Percentiles rank a stretch among this genome's conserved stretches.
phyloP scores from a whole-genome alignment of 2,888 invertebrate species.

The Sipunculus nudus region DNA sequence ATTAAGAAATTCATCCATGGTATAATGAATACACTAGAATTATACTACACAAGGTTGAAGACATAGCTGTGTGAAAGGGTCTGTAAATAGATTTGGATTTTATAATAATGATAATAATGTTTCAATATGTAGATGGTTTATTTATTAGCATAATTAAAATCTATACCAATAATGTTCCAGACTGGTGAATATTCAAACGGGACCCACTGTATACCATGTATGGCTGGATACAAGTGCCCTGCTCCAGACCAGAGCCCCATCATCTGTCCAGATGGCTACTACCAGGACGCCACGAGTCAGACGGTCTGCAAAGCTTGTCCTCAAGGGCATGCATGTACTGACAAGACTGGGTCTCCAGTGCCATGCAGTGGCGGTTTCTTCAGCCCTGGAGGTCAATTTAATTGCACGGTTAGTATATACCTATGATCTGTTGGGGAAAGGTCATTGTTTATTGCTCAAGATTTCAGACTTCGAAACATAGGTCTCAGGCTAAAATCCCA shows the following conservation, averaged over 20 bases:
- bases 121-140: neutral
- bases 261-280: constrained; percentile 53
- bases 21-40: too few relatives aligned
- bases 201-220: constrained; percentile 50
- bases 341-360: constrained; percentile 39
- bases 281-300: constrained; percentile 52
- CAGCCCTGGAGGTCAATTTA: constrained; percentile 49
- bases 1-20: too few relatives aligned
- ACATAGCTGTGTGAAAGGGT: too few relatives aligned
- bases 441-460: neutral
- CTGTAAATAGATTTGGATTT: too few relatives aligned
- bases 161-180: too few relatives aligned
- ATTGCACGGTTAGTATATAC: constrained; percentile 45
- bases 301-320: constrained; percentile 56
- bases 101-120: too few relatives aligned
- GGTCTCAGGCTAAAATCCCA: too few relatives aligned
- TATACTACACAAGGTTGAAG: too few relatives aligned
- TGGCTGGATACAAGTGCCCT: constrained; percentile 54
- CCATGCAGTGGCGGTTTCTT: constrained; percentile 54
- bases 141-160: neutral
- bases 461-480: too few relatives aligned
- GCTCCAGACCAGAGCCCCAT: constrained; percentile 46
- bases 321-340: constrained; percentile 28
- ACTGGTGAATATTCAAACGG: constrained; percentile 56
- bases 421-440: neutral